Base-by-base conservation (phyloP, 2,797 vertebrate genomes). In the Hafferia zeledoni region DNA sequence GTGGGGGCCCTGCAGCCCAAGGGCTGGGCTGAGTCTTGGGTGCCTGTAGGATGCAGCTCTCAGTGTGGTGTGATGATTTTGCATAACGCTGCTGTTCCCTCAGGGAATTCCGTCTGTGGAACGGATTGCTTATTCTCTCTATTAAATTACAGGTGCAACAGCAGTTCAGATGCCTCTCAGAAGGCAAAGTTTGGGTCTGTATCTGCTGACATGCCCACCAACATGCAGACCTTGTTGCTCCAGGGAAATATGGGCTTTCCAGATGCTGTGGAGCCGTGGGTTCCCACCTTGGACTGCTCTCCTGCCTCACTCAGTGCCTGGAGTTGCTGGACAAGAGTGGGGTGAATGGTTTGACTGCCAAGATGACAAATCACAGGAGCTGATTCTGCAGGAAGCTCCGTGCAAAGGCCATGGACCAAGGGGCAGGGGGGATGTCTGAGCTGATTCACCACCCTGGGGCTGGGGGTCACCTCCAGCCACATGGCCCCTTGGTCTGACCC, bases 51-150 rank as follows among this genome's bases (percentile, higher is more conserved):
- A 9, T 33, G 33, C 4, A 5, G 27, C 27, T 37, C 25, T 11
- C 10, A 0, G 4, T 2, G 4, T 0, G 18, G 37, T 1, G 53
- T 0, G 10, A 1, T 1, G 50, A 3, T 1, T 0, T 3, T 0
- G 12, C 19, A 0, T 3, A 9, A 10, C 1, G 4, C 49, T 7
- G 57, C 69, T 8, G 20, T 0, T n/a, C 49, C 83, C 87, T 11
- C 0, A 19, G 64, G 69, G 83, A 39, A 1, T 39, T 17, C 65
- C 39, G n/a, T 49, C 57, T 4, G 4, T 2, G 43, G 71, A 39
- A 8, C 3, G 56, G 61, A 8, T 37, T 13, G 0, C 72, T 35
- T 5, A 0, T 1, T 10, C 44, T 6, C 52, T 7, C 55, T 17
- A 3, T 2, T 3, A 2, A n/a, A 11, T 25, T 10, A 20, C 55